Evolutionary conservation across 2,113 vertebrate species (phyloP).

Genomic region (Amphiprion ocellaris): DNA sequence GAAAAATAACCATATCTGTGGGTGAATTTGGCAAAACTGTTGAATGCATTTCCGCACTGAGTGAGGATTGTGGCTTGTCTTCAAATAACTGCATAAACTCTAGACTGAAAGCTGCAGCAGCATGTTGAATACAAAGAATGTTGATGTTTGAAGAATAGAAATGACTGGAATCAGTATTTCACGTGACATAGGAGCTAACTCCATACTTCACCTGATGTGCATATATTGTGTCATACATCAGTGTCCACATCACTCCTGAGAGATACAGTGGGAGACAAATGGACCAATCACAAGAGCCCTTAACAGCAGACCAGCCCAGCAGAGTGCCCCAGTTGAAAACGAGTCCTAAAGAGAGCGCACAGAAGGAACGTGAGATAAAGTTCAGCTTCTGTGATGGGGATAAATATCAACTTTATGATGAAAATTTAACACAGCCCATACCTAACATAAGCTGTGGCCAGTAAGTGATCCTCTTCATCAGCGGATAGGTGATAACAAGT

Average conservation of each 20-base stretch:
- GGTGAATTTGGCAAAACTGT: not conserved
- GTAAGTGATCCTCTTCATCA: conserved; percentile 97
- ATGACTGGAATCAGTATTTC: too few relatives aligned
- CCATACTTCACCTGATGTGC: conserved; percentile 92
- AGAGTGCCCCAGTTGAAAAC: conserved; percentile 97
- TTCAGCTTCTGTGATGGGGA: not conserved
- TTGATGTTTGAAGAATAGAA: too few relatives aligned
- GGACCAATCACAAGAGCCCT: conserved; percentile 91
- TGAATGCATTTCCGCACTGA: not conserved
- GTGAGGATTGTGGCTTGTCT: not conserved
- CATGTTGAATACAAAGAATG: too few relatives aligned
- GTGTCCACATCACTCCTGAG: conserved; percentile 95
- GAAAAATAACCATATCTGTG: not conserved
- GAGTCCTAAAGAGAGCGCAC: conserved; percentile 83
- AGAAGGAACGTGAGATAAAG: not conserved
- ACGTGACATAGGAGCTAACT: not conserved
- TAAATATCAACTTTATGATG: not conserved
- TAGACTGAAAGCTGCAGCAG: too few relatives aligned
- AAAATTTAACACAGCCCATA: conserved; percentile 58
- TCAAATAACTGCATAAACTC: not conserved
- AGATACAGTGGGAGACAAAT: conserved; percentile 95
- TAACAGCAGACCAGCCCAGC: conserved; percentile 94
- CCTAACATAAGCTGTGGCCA: conserved; percentile 95
- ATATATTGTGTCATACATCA: conserved; percentile 97
- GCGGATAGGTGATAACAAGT: conserved; percentile 92